phyloP scores from a whole-genome alignment of 2,888 invertebrate species.

The Mimumesa dahlbomi region DNA sequence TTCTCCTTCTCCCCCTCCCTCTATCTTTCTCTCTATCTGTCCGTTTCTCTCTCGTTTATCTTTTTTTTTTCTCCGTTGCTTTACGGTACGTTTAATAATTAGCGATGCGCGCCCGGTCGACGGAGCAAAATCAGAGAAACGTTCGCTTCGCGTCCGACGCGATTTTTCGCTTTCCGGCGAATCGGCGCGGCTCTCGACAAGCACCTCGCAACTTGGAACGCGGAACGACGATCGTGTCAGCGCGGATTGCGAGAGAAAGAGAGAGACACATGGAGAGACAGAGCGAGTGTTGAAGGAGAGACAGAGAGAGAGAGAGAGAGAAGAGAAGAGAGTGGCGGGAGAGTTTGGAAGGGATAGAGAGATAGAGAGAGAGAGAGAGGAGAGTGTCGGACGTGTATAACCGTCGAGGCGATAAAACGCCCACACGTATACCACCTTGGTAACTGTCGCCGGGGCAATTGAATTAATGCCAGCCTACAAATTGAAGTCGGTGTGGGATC shows the following conservation, averaged over 20 bases:
- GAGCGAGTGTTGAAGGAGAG: conserved; percentile 1
- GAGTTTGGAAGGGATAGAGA: not conserved
- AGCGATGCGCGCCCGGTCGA: too few species aligned
- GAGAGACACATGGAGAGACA: conserved; percentile 4
- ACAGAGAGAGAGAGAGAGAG: conserved; percentile 10
- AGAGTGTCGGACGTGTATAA: conserved; percentile 57
- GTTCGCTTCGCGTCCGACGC: not conserved
- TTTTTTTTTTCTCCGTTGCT: too few species aligned
- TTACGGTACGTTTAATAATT: too few species aligned
- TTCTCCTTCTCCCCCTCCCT: too few species aligned
- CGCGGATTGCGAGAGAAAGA: conserved; percentile 5
- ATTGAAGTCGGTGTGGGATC: conserved; percentile 74
- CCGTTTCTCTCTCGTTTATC: too few species aligned
- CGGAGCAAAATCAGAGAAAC: too few species aligned
- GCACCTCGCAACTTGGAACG: conserved; percentile 53
- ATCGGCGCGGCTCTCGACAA: conserved; percentile 24
- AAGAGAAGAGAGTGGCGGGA: not conserved
- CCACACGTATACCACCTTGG: conserved; percentile 70
- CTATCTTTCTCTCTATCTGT: too few species aligned
- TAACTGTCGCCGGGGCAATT: conserved; percentile 74
- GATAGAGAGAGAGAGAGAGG: conserved; percentile 24
- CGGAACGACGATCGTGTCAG: conserved; percentile 53
- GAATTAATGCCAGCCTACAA: conserved; percentile 77
- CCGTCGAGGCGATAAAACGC: conserved; percentile 72
- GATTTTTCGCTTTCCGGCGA: conserved; percentile 47